phyloP scores from a whole-genome alignment of 2,888 invertebrate species.

The Pyrrhosoma nymphula region DNA sequence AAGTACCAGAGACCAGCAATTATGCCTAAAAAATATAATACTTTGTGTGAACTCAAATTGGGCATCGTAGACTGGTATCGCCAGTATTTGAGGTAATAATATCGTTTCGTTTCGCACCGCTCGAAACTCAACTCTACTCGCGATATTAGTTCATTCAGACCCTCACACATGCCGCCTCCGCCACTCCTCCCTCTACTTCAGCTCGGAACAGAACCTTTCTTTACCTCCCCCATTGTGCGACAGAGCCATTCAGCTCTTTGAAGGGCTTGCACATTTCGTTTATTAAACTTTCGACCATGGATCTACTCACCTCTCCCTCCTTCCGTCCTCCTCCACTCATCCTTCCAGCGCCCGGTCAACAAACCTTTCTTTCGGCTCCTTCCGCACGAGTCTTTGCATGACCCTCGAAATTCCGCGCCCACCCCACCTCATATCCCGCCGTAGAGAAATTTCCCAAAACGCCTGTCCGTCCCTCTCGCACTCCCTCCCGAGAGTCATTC shows the following conservation, averaged over 20 bases:
- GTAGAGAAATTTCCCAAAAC: neutral
- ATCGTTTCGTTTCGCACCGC: no score
- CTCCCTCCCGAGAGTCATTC: neutral
- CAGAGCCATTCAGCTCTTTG: neutral
- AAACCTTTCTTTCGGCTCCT: neutral
- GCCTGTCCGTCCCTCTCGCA: neutral
- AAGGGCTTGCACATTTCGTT: constrained; percentile 8
- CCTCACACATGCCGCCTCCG: neutral
- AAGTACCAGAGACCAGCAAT: no score
- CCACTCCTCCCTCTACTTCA: neutral
- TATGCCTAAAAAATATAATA: no score
- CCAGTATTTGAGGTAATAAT: no score
- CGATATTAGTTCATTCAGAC: no score
- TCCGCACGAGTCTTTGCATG: neutral
- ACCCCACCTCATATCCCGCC: neutral
- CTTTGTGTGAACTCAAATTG: no score
- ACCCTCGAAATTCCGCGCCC: neutral
- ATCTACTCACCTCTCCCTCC: neutral
- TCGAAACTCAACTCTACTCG: no score
- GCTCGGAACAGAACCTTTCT: neutral
- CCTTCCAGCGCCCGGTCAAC: neutral
- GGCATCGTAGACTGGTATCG: no score
- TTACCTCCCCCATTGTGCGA: neutral
- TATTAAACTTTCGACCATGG: constrained; percentile 43
- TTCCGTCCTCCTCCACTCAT: neutral